These are phyloP conservation scores for Smithornis capensis DNA, from an alignment of 2,113 vertebrate genomes.

Conservation along the genomic window DNA sequence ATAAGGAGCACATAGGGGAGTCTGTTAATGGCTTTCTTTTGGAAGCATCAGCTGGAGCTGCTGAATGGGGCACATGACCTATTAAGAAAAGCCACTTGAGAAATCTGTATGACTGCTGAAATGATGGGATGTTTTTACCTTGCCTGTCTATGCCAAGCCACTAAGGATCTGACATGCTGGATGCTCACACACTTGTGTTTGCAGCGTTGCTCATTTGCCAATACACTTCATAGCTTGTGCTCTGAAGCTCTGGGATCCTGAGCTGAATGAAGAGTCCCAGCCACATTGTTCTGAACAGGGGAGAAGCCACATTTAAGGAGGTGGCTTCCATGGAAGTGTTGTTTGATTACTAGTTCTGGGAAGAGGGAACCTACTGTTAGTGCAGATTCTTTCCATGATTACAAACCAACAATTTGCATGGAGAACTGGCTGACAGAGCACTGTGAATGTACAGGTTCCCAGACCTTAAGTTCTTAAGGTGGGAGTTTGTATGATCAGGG, in stretches of 20 bases:
- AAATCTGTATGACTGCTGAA: constrained; percentile 34
- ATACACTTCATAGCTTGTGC: background rate
- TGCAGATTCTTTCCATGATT: background rate
- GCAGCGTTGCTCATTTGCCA: constrained; percentile 38
- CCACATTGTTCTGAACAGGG: background rate
- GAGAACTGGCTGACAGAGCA: background rate
- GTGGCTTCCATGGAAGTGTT: background rate
- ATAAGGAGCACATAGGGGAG: constrained; percentile 53
- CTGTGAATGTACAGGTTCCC: background rate
- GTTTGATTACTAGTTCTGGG: background rate
- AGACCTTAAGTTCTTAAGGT: background rate
- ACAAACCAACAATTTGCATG: background rate
- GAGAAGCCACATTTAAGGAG: background rate
- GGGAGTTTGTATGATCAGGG: background rate
- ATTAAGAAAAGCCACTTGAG: constrained; percentile 63
- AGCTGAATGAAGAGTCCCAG: background rate
- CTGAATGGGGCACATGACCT: constrained; percentile 60
- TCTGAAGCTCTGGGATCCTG: background rate
- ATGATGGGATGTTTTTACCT: constrained; percentile 35
- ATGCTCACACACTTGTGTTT: constrained; percentile 20
- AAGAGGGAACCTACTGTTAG: background rate
- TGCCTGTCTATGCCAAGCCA: constrained; percentile 40
- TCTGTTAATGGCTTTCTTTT: constrained; percentile 67
- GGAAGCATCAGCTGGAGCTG: constrained; percentile 65
- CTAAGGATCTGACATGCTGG: constrained; percentile 18